Base-by-base conservation (phyloP, 2,888 invertebrate genomes). In the Lycocerus yunnanus region DNA sequence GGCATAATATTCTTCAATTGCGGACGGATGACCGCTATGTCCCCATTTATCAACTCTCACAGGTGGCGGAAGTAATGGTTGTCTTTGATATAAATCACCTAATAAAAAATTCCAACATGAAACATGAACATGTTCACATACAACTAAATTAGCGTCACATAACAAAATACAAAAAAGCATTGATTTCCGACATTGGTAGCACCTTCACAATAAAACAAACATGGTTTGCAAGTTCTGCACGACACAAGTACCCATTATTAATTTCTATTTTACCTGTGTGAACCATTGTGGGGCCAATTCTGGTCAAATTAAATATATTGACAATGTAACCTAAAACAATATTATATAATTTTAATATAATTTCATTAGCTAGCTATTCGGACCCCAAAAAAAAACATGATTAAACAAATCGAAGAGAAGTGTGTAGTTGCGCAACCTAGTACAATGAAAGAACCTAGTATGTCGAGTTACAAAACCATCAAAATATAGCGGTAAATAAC, bases 11-110 rank as follows among this genome's bases (percentile, higher is more conserved):
- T 88, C 88, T 27, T 86, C 85, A 72, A 78, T 81, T 21, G 81
- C 79, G 65, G 82, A 78, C 63, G 80, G 81, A 78, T 82, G 82
- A 63, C 85, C 84, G 58, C 86, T 85, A 77, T 87, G 88, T 74
- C 86, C 85, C 89, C 89, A 89, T 82, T 88, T 88, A 75, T 89
- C 89, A 79, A 86, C 86, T 79, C 86, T 88, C 71, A 87, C 86
- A 75, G 87, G 84, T 70, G 88, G 87, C 69, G 90, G 88, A 83
- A 91, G 87, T 80, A 91, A 85, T 77, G 91, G 91, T 83, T 91
- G 90, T 83, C 90, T 86, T 85, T 91, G 91, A 84, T 90, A 90
- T 81, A 90, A 86, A 84, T 91, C 90, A 79, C 89, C 84, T 84
- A n/a, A n/a, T 75, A 24, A 80, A 80, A 72, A 1, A 60, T 13